These are phyloP conservation scores for Holothuria glaberrima DNA, from an alignment of 35 echinoderm and acorn worm species.

Conservation along the genomic window DNA sequence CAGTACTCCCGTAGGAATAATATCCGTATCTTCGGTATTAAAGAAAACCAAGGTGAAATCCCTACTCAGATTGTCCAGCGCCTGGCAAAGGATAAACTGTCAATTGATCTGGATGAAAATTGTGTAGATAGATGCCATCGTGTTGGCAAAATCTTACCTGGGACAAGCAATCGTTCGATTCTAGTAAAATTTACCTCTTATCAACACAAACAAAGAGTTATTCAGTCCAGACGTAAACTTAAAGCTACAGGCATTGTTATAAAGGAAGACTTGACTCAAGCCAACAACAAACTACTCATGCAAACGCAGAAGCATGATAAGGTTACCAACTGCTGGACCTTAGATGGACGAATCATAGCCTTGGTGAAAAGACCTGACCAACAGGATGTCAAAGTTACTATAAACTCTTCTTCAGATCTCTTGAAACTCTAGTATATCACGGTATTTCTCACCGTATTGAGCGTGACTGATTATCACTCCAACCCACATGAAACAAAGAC, in stretches of 20 bases:
- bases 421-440: neutral
- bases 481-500: neutral
- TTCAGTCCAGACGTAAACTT: slow-evolving; percentile 13
- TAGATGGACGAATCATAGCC: slow-evolving; percentile 37
- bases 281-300: neutral
- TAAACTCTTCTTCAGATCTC: slow-evolving; percentile 28
- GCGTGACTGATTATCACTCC: neutral
- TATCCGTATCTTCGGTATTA: slow-evolving; percentile 32
- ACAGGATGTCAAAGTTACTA: neutral
- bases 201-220: slow-evolving; percentile 18
- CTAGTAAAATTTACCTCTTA: slow-evolving; percentile 22
- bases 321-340: slow-evolving; percentile 7
- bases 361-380: neutral
- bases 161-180: neutral
- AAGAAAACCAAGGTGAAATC: slow-evolving; percentile 4
- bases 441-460: slow-evolving; percentile 1
- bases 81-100: slow-evolving; percentile 18
- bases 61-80: neutral
- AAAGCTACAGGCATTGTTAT: slow-evolving; percentile 25
- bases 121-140: slow-evolving; percentile 8
- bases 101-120: neutral
- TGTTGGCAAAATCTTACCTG: slow-evolving; percentile 1
- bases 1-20: slow-evolving; percentile 25
- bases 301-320: slow-evolving; percentile 11
- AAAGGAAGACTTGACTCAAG: slow-evolving; percentile 15